phyloP scores from a whole-genome alignment of 2,888 invertebrate species.

The Holacanthella duospinosa region DNA sequence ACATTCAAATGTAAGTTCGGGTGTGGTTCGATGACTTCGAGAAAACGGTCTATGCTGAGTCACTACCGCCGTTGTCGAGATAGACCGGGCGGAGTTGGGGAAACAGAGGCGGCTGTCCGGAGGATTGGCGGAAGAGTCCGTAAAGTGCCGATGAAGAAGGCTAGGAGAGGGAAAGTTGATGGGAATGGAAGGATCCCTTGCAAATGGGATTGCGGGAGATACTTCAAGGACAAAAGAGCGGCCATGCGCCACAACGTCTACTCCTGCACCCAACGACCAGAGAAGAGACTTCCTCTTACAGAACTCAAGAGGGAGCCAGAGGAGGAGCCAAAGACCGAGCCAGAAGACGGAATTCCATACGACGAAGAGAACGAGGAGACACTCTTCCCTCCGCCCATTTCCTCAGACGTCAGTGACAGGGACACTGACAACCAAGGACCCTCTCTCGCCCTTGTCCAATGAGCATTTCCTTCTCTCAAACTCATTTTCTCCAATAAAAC shows the following conservation, averaged over 20 bases:
- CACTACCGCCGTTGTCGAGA: constrained; percentile 2
- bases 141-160: neutral
- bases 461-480: too few relatives aligned
- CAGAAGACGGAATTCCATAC: too few relatives aligned
- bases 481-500: too few relatives aligned
- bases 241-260: neutral
- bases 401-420: too few relatives aligned
- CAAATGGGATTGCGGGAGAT: neutral
- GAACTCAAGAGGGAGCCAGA: neutral
- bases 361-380: too few relatives aligned
- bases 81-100: neutral
- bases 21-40: neutral
- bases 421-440: too few relatives aligned
- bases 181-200: neutral
- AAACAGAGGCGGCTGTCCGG: neutral
- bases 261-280: neutral
- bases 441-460: too few relatives aligned
- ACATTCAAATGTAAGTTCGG: neutral
- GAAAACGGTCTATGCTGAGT: neutral
- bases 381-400: too few relatives aligned
- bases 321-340: neutral
- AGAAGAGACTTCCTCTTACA: neutral
- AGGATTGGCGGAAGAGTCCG: neutral
- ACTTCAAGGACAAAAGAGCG: neutral
- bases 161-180: neutral